A percentile compares a stretch with the other conserved stretches of the same genome.
phyloP scores from a whole-genome alignment of 2,797 vertebrate genomes.

The Kryptolebias ocellatus region DNA sequence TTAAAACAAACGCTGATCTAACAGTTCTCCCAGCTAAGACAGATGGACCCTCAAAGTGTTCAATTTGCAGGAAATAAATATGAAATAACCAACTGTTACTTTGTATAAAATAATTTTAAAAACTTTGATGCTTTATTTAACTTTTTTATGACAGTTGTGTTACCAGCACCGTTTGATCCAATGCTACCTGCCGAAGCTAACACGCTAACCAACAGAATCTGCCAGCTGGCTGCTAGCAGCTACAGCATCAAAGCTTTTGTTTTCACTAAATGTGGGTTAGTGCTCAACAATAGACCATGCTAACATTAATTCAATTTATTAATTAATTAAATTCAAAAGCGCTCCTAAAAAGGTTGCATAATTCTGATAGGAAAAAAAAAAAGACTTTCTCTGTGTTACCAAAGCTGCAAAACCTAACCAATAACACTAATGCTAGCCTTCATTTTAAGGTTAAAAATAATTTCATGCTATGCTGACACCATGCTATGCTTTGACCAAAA shows the following conservation, averaged over 20 bases:
- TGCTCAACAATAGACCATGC: too few species aligned
- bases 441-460: background rate
- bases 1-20: conserved; percentile 23
- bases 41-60: conserved; percentile 24
- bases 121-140: too few species aligned
- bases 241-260: background rate
- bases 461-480: too few species aligned
- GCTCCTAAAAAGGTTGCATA: too few species aligned
- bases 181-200: too few species aligned
- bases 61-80: conserved; percentile 7
- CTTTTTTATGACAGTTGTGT: background rate
- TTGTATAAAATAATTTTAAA: conserved; percentile 1
- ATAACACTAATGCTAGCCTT: background rate
- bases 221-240: background rate
- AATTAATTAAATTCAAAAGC: too few species aligned
- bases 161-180: background rate
- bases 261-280: too few species aligned
- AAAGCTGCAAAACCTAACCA: background rate
- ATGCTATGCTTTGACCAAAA: background rate
- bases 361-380: background rate
- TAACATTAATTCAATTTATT: too few species aligned
- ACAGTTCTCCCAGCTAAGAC: conserved; percentile 9
- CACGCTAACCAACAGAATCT: background rate
- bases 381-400: background rate
- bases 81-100: background rate